These are phyloP conservation scores for Zaprionus lachaisei DNA, from an alignment of 1,140 invertebrate species.

Conservation along the genomic window DNA sequence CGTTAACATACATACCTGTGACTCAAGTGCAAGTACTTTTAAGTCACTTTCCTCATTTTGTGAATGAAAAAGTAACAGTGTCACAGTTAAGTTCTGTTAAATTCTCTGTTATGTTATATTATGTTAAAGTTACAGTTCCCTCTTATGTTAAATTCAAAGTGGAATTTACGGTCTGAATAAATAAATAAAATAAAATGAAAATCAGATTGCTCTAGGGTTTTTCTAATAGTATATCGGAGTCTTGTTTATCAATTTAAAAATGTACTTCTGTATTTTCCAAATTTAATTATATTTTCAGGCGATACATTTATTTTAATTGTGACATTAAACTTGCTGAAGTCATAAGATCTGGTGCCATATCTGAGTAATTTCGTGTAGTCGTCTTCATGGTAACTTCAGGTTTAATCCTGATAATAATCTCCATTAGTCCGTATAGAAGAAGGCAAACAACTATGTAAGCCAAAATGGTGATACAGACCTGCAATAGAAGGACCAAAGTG, in stretches of 20 bases:
- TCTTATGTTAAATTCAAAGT: too few relatives aligned
- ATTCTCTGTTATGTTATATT: background rate
- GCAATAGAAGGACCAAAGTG: constrained; percentile 64
- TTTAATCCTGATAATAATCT: constrained; percentile 27
- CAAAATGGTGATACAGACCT: constrained; percentile 42
- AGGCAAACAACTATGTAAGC: constrained; percentile 46
- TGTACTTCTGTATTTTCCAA: background rate
- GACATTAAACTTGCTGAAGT: constrained; percentile 68
- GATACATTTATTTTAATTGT: constrained; percentile 13
- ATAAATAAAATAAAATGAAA: too few relatives aligned
- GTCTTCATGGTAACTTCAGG: constrained; percentile 21
- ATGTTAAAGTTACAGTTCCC: background rate
- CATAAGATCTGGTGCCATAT: constrained; percentile 10
- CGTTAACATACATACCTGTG: constrained; percentile 2
- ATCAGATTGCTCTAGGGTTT: too few relatives aligned
- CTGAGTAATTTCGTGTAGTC: constrained; percentile 15
- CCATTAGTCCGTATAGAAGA: constrained; percentile 39
- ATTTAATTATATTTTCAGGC: background rate
- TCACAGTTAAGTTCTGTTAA: background rate
- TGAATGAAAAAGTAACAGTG: background rate
- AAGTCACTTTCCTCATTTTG: background rate
- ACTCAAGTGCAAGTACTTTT: background rate
- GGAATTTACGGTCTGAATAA: too few relatives aligned
- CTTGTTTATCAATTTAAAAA: too few relatives aligned
- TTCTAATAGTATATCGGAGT: too few relatives aligned